Evolutionary conservation across 1,140 invertebrate species (phyloP).

Genomic region (Planococcus citri): DNA sequence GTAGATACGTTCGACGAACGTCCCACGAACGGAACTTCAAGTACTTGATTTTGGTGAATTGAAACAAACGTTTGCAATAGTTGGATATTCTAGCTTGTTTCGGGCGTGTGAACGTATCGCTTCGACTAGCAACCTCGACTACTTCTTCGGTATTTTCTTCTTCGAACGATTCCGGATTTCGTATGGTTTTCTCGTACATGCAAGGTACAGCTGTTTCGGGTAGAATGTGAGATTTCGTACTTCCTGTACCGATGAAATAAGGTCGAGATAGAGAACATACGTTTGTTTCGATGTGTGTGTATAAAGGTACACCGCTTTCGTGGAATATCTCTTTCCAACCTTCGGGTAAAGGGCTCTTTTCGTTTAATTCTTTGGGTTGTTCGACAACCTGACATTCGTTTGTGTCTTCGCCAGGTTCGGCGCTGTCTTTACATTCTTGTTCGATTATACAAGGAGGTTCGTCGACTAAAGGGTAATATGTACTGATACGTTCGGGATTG

Average conservation of each 20-base stretch:
- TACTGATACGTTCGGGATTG: too few species aligned
- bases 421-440: neutral
- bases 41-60: slow-evolving; percentile 51
- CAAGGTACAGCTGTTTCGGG: neutral
- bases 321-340: slow-evolving; percentile 93
- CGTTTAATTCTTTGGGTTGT: neutral
- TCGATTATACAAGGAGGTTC: too few species aligned
- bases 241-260: slow-evolving; percentile 87
- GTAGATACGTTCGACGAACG: slow-evolving; percentile 24
- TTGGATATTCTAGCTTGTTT: slow-evolving; percentile 35
- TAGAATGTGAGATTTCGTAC: slow-evolving; percentile 48
- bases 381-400: neutral
- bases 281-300: slow-evolving; percentile 67
- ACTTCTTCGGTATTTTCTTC: slow-evolving; percentile 56
- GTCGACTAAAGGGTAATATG: too few species aligned
- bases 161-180: slow-evolving; percentile 67
- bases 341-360: slow-evolving; percentile 52
- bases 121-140: neutral
- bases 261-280: slow-evolving; percentile 81
- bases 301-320: slow-evolving; percentile 89
- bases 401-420: neutral
- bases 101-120: neutral
- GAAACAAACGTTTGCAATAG: slow-evolving; percentile 76
- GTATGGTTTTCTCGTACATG: slow-evolving; percentile 50
- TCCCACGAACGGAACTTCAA: slow-evolving; percentile 25